phyloP scores from a whole-genome alignment of 2,797 vertebrate genomes.

The Melopsittacus undulatus region DNA sequence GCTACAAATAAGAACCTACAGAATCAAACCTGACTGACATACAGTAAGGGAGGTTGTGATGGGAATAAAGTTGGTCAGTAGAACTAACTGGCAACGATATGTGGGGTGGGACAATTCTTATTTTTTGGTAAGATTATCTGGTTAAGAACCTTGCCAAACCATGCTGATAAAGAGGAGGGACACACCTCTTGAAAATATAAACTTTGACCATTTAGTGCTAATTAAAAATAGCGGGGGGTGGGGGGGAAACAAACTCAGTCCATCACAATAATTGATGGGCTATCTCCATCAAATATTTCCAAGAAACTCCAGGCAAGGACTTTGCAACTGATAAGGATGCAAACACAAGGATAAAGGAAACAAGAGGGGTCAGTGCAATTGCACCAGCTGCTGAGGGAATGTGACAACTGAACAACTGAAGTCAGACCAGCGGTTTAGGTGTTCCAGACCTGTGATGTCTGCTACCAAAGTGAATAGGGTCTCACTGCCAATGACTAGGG shows the following conservation, averaged over 20 bases:
- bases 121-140: not conserved
- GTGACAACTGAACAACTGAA: no score
- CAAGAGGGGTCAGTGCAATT: not conserved
- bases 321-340: not conserved
- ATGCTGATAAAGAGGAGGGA: not conserved
- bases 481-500: not conserved
- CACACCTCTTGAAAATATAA: not conserved
- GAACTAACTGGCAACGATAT: not conserved
- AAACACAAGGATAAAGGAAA: not conserved
- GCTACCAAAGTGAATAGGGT: accelerated
- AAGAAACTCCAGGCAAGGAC: not conserved
- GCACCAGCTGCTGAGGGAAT: not conserved
- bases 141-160: not conserved
- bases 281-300: not conserved
- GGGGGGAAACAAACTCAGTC: not conserved
- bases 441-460: not conserved
- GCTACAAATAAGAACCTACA: not conserved
- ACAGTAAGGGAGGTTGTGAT: not conserved
- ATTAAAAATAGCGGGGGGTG: not conserved
- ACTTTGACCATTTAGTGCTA: not conserved
- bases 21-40: not conserved
- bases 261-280: not conserved
- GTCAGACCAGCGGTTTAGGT: not conserved
- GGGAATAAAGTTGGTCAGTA: not conserved
- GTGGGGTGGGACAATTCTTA: not conserved